A percentile compares a stretch with the other conserved stretches of the same genome.
Evolutionary conservation across 2,113 vertebrate species (phyloP).

Genomic region (Myxocyprinus asiaticus): DNA sequence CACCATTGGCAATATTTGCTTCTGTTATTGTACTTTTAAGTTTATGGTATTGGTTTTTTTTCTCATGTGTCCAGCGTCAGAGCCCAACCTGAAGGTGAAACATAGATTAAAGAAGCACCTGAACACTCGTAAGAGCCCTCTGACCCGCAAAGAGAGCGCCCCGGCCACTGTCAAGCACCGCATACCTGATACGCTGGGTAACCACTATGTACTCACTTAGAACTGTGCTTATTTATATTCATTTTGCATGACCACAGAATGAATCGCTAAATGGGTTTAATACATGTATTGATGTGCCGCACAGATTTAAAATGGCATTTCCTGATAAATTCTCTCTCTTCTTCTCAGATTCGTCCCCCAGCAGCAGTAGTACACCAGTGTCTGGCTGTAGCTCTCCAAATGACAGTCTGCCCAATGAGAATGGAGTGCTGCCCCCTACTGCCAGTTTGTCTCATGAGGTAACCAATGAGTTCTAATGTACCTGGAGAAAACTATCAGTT

Average conservation of each 20-base stretch:
- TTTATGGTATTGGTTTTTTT: not conserved
- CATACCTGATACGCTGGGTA: constrained; percentile 84
- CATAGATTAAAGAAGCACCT: constrained; percentile 83
- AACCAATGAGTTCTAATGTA: not conserved
- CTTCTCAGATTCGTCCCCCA: constrained; percentile 86
- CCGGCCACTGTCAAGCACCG: constrained; percentile 85
- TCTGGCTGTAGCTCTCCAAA: constrained; percentile 93
- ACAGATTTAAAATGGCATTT: not conserved
- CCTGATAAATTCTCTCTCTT: not conserved
- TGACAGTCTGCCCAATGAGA: constrained; percentile 85
- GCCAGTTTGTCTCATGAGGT: constrained; percentile 81
- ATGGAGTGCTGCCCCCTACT: constrained; percentile 69
- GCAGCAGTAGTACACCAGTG: constrained; percentile 87
- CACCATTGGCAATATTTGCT: too few species aligned
- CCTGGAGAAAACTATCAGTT: too few species aligned
- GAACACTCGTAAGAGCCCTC: constrained; percentile 87
- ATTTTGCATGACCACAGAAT: not conserved
- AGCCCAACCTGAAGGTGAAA: constrained; percentile 92
- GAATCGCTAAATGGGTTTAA: not conserved
- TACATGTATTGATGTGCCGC: not conserved
- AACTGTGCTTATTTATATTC: too few species aligned
- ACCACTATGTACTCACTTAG: not conserved
- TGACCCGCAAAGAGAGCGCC: constrained; percentile 91
- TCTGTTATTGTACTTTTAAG: not conserved
- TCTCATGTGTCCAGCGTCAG: constrained; percentile 76